A percentile compares a stretch with the other conserved stretches of the same genome.
Evolutionary conservation across 2,113 vertebrate genomes (phyloP).

Genomic region (Oncorhynchus gorbuscha): DNA sequence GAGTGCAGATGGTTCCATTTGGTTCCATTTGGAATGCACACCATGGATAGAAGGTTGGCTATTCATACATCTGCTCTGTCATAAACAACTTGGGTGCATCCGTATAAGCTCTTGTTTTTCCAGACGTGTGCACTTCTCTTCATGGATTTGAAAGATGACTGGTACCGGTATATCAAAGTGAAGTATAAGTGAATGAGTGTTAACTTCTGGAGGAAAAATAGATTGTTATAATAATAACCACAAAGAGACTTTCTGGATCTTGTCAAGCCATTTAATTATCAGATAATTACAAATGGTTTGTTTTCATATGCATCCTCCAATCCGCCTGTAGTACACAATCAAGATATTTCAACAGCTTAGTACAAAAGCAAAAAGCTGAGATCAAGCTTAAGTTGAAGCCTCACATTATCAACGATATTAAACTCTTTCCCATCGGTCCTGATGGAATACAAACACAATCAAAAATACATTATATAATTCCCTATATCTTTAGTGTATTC

Average conservation of each 20-base stretch:
- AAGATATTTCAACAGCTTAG: not conserved
- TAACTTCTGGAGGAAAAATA: no score
- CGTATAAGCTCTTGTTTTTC: not conserved
- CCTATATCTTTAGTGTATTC: not conserved
- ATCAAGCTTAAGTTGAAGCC: not conserved
- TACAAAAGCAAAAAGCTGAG: no score
- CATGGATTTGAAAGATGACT: not conserved
- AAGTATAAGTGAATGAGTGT: no score
- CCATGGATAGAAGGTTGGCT: slow-evolving; percentile 34
- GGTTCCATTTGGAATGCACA: no score
- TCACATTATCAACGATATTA: no score
- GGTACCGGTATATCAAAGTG: no score
- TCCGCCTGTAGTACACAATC: not conserved
- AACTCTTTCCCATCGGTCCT: not conserved
- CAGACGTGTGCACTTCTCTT: not conserved
- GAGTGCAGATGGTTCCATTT: no score
- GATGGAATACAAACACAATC: no score
- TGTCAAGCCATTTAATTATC: not conserved
- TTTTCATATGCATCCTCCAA: not conserved
- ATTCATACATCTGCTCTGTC: slow-evolving; percentile 38
- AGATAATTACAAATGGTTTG: not conserved
- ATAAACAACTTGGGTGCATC: not conserved
- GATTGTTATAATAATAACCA: no score
- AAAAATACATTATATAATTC: not conserved
- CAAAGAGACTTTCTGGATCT: not conserved